A percentile compares a stretch with the other conserved stretches of the same genome.
These are phyloP conservation scores for Cosmopolites sordidus DNA, from an alignment of 2,888 invertebrate species.

Conservation along the genomic window DNA sequence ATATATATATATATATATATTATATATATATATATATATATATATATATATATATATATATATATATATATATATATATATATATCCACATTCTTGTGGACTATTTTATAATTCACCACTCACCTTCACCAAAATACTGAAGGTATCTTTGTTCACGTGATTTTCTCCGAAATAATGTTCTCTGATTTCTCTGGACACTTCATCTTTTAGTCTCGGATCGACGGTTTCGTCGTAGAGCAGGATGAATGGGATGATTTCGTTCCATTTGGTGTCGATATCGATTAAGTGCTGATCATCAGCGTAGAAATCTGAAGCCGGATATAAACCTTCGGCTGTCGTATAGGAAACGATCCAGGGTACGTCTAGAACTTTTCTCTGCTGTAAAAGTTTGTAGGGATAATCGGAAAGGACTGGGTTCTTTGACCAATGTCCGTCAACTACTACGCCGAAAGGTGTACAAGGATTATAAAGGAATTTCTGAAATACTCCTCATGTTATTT, in stretches of 20 bases:
- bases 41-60: no score
- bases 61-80: no score
- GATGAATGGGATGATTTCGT: slow-evolving; percentile 42
- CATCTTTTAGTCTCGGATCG: slow-evolving; percentile 28
- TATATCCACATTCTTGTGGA: no score
- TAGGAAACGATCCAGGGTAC: slow-evolving; percentile 67
- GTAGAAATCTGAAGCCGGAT: slow-evolving; percentile 52
- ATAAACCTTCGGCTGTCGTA: slow-evolving; percentile 69
- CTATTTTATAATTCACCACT: no score
- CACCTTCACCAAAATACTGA: slow-evolving; percentile 29
- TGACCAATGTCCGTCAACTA: slow-evolving; percentile 55
- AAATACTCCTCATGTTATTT: neutral
- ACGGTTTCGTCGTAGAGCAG: slow-evolving; percentile 46
- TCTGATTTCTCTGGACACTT: slow-evolving; percentile 39
- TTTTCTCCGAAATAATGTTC: slow-evolving; percentile 40
- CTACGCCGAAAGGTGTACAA: slow-evolving; percentile 70
- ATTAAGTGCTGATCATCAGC: slow-evolving; percentile 27
- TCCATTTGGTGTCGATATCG: slow-evolving; percentile 42
- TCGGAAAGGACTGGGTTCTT: slow-evolving; percentile 62
- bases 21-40: no score
- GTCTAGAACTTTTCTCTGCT: slow-evolving; percentile 55
- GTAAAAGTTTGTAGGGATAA: slow-evolving; percentile 61
- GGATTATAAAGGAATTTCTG: slow-evolving; percentile 61
- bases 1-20: no score
- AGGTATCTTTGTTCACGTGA: slow-evolving; percentile 37